phyloP scores from a whole-genome alignment of 2,888 invertebrate species.

The Charanyca ferruginea region DNA sequence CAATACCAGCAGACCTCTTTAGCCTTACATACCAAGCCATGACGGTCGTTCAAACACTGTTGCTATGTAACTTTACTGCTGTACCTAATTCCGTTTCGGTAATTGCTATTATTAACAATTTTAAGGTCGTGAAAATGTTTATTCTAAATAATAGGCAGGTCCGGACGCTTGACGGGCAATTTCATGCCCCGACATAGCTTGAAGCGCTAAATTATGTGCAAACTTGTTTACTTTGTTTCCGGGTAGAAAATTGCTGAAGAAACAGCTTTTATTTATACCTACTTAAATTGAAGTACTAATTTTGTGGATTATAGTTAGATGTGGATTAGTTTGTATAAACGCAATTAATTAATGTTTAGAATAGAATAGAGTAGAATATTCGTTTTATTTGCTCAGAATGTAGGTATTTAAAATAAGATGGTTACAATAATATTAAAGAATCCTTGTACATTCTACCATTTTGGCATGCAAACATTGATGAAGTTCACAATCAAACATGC shows the following conservation, averaged over 20 bases:
- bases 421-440: too few species aligned
- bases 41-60: slow-evolving; percentile 17
- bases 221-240: slow-evolving; percentile 49
- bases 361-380: too few species aligned
- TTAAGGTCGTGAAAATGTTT: slow-evolving; percentile 64
- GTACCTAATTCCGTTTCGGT: slow-evolving; percentile 40
- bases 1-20: neutral
- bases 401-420: too few species aligned
- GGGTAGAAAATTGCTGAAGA: slow-evolving; percentile 48
- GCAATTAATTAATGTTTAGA: slow-evolving; percentile 23
- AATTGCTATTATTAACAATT: slow-evolving; percentile 64
- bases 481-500: too few species aligned
- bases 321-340: neutral
- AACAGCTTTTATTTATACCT: slow-evolving; percentile 8
- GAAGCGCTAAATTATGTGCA: slow-evolving; percentile 43
- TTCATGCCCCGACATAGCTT: slow-evolving; percentile 47
- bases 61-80: slow-evolving; percentile 19
- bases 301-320: neutral
- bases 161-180: slow-evolving; percentile 54
- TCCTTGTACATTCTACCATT: too few species aligned
- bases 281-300: slow-evolving; percentile 1
- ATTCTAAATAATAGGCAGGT: slow-evolving; percentile 49
- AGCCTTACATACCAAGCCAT: neutral
- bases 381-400: too few species aligned
- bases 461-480: too few species aligned